Base-by-base conservation (phyloP, 2,113 vertebrate species). In the Trematocara unimaculatum region DNA sequence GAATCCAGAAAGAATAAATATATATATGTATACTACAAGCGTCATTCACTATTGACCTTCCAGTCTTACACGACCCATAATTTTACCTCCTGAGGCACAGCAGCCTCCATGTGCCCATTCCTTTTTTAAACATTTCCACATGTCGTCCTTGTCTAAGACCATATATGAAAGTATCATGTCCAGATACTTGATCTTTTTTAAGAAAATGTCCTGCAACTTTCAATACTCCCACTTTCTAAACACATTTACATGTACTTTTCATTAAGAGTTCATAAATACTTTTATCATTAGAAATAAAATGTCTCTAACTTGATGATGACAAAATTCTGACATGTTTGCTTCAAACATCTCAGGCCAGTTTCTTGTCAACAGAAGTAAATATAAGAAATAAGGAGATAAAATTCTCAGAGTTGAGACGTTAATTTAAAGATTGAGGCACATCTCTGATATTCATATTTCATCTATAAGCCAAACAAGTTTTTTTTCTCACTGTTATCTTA, bases 221-320 rank as follows among this genome's bases (percentile, higher is more conserved):
- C 64, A 70, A 47, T 74, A 29, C 38, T 42, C 35, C 12, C 64
- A 9, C 67, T 47, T 29, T 47, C 40, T 45, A 74, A 72, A 47
- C 23, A 29, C 1, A 29, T 47, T 74, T 47, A 6, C 5, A 47
- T 47, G 23, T 0, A 17, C 67, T 17, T 72, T 29, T 18, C 40
- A 26, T 26, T 17, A 26, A 72, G 8, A 74, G 0, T 74, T 47
- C 8, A 29, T 26, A 0, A 74, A 74, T 47, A 74, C 0, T 26
- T 45, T 29, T 42, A 0, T 72, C 13, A 45, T 74, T 26, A 74
- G 20, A 74, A 74, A 45, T 17, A 29, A 42, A 38, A 42, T 42
- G 11, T 20, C 18, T 72, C 64, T 0, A 23, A 42, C 12, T 70
- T 15, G n/a, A 23, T 70, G n/a, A 23, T 17, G 38, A 72, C 38